Conservation (phyloP, 1,140 invertebrate genomes). For the Euborellia annulipes region DNA sequence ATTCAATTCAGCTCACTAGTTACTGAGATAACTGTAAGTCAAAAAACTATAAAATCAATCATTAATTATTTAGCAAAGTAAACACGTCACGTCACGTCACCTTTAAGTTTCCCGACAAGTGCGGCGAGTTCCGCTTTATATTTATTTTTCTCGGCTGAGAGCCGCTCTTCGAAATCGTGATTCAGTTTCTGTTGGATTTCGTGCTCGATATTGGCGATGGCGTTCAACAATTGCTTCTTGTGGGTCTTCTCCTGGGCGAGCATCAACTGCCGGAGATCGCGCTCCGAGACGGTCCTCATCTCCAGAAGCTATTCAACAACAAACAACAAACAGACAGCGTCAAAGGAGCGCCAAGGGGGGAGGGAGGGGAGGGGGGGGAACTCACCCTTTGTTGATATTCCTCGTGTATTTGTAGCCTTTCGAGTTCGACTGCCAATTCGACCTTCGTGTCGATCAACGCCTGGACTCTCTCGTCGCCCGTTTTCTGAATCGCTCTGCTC, state of each 20-base stretch:
- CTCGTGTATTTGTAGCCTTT: conserved; percentile 22
- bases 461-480: conserved; percentile 27
- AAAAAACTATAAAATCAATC: no score
- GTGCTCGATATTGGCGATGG: conserved; percentile 48
- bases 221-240: conserved; percentile 62
- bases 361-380: no score
- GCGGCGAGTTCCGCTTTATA: conserved; percentile 64
- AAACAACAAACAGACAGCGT: conserved; percentile 10
- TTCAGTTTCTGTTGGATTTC: conserved; percentile 48
- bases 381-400: conserved; percentile 24
- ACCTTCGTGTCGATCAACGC: conserved; percentile 25
- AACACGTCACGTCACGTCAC: no score
- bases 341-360: no score
- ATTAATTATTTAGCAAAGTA: no score
- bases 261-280: conserved; percentile 57
- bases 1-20: no score
- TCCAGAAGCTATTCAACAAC: conserved; percentile 34
- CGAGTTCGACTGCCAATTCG: conserved; percentile 21
- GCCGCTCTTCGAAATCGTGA: conserved; percentile 48
- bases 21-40: no score
- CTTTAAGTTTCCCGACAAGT: conserved; percentile 66
- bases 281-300: conserved; percentile 47
- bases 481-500: conserved; percentile 40
- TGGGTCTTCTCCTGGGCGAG: conserved; percentile 68
- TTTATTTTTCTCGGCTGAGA: conserved; percentile 46